Evolutionary conservation across 2,888 invertebrate species (phyloP).

Genomic region (Lochmaea capreae): DNA sequence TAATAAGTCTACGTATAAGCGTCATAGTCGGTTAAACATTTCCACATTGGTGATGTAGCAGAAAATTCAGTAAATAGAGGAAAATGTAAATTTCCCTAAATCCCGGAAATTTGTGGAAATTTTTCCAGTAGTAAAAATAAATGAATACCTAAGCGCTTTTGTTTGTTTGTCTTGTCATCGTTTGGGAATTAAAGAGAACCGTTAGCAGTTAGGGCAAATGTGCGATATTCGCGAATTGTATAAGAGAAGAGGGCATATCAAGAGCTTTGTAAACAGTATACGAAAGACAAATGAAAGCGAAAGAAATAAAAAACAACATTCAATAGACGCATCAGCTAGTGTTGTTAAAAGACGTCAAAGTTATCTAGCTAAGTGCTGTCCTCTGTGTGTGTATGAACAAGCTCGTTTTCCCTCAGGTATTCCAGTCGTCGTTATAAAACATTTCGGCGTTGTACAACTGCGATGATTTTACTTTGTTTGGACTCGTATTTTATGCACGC

Average conservation of each 20-base stretch:
- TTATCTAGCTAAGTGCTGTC: conserved; percentile 62
- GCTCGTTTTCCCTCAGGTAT: conserved; percentile 18
- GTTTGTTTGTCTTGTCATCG: background rate
- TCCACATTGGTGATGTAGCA: too few relatives aligned
- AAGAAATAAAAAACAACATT: conserved; percentile 49
- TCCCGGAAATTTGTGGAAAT: background rate
- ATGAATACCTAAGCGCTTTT: background rate
- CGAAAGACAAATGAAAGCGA: conserved; percentile 47
- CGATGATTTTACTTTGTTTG: conserved; percentile 14
- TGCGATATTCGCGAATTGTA: conserved; percentile 4
- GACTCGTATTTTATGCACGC: background rate
- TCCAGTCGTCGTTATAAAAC: background rate
- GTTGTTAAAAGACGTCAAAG: conserved; percentile 56
- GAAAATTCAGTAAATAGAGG: too few relatives aligned
- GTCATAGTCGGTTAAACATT: too few relatives aligned
- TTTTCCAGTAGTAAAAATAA: background rate
- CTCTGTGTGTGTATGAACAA: conserved; percentile 41
- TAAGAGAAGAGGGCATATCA: conserved; percentile 31
- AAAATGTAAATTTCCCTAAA: background rate
- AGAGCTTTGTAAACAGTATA: conserved; percentile 48
- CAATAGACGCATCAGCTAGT: conserved; percentile 55
- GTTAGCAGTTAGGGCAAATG: background rate
- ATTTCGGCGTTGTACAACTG: conserved; percentile 2
- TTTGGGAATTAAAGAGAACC: background rate
- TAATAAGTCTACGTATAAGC: too few relatives aligned